Evolutionary conservation across 2,797 vertebrate genomes (phyloP).

Genomic region (Scarus forsteni): DNA sequence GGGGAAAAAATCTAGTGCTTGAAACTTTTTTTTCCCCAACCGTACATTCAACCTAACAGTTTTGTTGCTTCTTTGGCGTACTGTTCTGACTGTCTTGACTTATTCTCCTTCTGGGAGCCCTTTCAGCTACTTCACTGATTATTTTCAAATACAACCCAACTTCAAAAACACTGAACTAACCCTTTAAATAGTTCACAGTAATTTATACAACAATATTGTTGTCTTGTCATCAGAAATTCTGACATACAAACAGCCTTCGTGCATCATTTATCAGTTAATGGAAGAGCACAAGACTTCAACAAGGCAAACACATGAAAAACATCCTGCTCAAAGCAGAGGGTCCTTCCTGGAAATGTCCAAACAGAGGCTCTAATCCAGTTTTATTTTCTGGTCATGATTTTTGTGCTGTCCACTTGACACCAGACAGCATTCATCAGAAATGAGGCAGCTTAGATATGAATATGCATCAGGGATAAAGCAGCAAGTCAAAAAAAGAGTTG

Average conservation of each 20-base stretch:
- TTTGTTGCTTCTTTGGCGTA: too few species aligned
- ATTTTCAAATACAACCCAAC: too few species aligned
- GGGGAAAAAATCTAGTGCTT: too few species aligned
- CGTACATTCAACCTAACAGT: too few species aligned
- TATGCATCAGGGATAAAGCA: constrained; percentile 26
- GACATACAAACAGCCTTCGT: constrained; percentile 1
- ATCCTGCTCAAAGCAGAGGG: constrained; percentile 20
- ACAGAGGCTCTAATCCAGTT: constrained; percentile 38
- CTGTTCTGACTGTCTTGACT: too few species aligned
- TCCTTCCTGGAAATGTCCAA: constrained; percentile 41
- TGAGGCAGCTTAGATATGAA: constrained; percentile 16
- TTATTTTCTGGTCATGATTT: constrained; percentile 39
- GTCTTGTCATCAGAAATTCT: constrained; percentile 8
- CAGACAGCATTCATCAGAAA: constrained; percentile 9
- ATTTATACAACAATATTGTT: neutral
- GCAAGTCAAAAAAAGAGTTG: neutral
- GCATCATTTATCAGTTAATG: neutral
- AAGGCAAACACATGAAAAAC: constrained; percentile 26
- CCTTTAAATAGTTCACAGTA: neutral
- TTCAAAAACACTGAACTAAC: too few species aligned
- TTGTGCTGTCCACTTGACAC: constrained; percentile 20
- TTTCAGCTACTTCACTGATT: too few species aligned
- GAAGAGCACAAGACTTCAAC: neutral
- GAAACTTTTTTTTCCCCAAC: too few species aligned
- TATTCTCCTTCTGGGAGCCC: too few species aligned